Evolutionary conservation across 2,113 vertebrate genomes (phyloP), one percentile per base, ranked within the genome.

Genomic region (Muntiacus reevesi): DNA sequence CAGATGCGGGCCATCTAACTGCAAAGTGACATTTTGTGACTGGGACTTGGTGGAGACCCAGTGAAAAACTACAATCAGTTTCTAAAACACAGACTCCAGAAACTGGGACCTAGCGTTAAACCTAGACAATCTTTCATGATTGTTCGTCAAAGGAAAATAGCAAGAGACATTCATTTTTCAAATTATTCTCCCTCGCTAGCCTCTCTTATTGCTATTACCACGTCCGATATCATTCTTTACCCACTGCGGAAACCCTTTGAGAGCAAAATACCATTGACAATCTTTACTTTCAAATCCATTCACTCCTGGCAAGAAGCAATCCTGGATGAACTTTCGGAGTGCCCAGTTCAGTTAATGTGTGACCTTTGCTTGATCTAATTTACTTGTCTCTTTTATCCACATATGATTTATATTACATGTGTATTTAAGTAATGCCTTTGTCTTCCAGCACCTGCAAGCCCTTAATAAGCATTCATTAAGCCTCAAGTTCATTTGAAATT

Each of bases 331-430:
- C 95, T 98, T 98, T 97, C 25, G 1, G 79, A 95, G 64, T 86
- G 54, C 87, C 95, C 97, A 95, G 95, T 97, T 62, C 96, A 96
- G 97, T 87, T 89, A 96, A 97, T 85, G 97, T 78, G 83, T 88
- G 97, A 97, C 98, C 97, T 98, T 96, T 97, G 97, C 74, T 93
- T 97, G 96, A 98, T 97, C 97, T 97, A 98, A 98, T 98, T 95
- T 96, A 93, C 93, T 87, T 87, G 93, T 97, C 92, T 96, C 93
- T 71, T 94, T 95, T 52, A 97, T 95, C 83, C 79, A 95, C 28
- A 45, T 97, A 79, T 95, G 94, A 97, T 92, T 97, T 96, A 91
- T 94, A 92, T 86, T 47, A 64, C 81, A 64, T 81, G 91, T 36
- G 30, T 60, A 92, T 88, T 95, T 90, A 87, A 95, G 86, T 14